These are phyloP conservation scores for Colaptes auratus DNA, from an alignment of 2,113 vertebrate species.

Conservation along the genomic window DNA sequence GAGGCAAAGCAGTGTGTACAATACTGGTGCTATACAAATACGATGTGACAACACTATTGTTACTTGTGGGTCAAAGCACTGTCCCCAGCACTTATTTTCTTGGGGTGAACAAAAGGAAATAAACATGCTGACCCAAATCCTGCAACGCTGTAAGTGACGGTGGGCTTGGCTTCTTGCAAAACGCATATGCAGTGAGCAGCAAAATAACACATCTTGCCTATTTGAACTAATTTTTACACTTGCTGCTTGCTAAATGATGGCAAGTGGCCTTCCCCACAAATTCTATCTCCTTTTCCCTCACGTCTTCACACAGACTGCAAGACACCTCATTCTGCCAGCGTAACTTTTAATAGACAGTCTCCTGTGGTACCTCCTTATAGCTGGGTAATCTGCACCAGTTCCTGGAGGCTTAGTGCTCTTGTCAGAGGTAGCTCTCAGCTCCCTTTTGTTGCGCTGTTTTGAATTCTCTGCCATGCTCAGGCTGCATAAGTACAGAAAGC, in stretches of 20 bases:
- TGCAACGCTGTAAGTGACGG: fast-evolving
- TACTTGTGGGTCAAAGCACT: background rate
- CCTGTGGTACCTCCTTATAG: background rate
- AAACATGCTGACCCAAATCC: background rate
- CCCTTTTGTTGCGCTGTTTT: background rate
- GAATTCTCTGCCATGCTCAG: background rate
- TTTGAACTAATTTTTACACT: background rate
- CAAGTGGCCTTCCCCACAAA: background rate
- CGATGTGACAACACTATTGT: fast-evolving
- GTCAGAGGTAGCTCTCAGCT: background rate
- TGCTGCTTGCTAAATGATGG: background rate
- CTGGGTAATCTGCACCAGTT: background rate
- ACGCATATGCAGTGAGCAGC: background rate
- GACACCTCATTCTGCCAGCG: background rate
- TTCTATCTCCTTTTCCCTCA: background rate
- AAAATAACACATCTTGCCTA: background rate
- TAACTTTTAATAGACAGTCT: background rate
- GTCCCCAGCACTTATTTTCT: fast-evolving
- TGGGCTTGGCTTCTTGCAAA: background rate
- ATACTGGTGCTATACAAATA: fast-evolving
- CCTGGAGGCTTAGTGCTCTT: background rate
- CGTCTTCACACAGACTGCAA: background rate
- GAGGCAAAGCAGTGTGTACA: background rate
- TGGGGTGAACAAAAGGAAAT: background rate
- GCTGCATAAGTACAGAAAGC: background rate